A percentile compares a stretch with the other conserved stretches of the same genome.
Evolutionary conservation across 2,797 vertebrate genomes (phyloP).

Genomic region (Pyrocephalus nanus): DNA sequence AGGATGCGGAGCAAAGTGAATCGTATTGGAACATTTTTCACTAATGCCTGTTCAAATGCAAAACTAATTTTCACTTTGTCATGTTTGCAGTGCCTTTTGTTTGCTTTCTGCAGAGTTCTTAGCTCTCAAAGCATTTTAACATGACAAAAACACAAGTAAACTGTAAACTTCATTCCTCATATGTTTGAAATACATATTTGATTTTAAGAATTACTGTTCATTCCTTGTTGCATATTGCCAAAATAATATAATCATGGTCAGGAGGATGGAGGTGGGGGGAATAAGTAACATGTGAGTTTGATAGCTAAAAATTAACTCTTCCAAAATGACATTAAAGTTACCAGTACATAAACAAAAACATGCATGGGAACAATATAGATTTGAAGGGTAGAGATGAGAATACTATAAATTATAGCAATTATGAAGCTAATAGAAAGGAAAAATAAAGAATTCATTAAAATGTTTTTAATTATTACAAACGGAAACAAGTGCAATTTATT

Average conservation of each 20-base stretch:
- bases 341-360: background rate
- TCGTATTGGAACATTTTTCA: background rate
- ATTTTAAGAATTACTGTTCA: background rate
- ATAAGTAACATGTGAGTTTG: background rate
- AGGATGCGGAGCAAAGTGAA: background rate
- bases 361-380: background rate
- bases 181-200: background rate
- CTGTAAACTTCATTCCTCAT: background rate
- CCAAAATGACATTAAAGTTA: background rate
- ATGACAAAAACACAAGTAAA: background rate
- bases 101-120: background rate
- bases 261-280: fast-evolving
- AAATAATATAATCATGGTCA: background rate
- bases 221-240: background rate
- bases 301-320: background rate
- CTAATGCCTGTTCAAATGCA: background rate
- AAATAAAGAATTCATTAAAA: background rate
- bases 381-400: background rate
- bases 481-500: background rate
- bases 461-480: background rate
- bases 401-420: background rate
- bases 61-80: background rate
- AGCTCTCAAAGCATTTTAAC: background rate
- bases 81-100: background rate
- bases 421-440: background rate